Base-by-base conservation (phyloP, 2,797 vertebrate genomes). In the Taenioides sp. region DNA sequence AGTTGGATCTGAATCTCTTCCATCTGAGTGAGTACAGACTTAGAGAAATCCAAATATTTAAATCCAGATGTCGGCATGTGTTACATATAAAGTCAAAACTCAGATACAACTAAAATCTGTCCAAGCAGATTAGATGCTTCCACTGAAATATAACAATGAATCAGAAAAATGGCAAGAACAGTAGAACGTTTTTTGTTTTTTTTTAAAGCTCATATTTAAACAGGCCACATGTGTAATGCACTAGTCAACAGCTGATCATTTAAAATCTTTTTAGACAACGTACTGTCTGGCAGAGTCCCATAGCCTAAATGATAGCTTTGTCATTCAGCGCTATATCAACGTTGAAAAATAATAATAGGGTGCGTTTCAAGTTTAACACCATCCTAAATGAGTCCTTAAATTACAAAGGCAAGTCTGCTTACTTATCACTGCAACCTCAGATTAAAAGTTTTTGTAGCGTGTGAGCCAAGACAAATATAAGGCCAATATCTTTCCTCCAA, bases 1-100 rank as follows among this genome's bases (percentile, higher is more conserved):
- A 28, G 34, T 61, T 4, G 4, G 25, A 27, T 27, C 55, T 58
- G 23, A 25, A 31, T 80, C 69, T 63, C 63, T 74, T 58, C 60
- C 68, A 55, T 27, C 66, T 68, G 65, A 63, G 37, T 63, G 27
- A 55, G 72, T 64, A 40, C 71, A 80, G 72, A 60, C 31, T 18
- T 63, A 74, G 65, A 67, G 43, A 71, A 73, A 70, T 80, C 80
- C 10, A 74, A 69, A 81, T 64, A 74, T 34, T 83, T 71, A 54
- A 67, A 78, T 63, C 31, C 28, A 65, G 23, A 74, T 77, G 75
- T 87, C 72, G 78, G 81, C 78, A 72, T 76, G 69, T 61, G 52
- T 81, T 79, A 65, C 70, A 59, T 62, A 61, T 71, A 68, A 78
- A 68, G 60, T 27, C 47, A 43, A 12, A 27, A 64, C 52, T 69